Conservation (phyloP, 2,113 vertebrate species). For the Chitala chitala region DNA sequence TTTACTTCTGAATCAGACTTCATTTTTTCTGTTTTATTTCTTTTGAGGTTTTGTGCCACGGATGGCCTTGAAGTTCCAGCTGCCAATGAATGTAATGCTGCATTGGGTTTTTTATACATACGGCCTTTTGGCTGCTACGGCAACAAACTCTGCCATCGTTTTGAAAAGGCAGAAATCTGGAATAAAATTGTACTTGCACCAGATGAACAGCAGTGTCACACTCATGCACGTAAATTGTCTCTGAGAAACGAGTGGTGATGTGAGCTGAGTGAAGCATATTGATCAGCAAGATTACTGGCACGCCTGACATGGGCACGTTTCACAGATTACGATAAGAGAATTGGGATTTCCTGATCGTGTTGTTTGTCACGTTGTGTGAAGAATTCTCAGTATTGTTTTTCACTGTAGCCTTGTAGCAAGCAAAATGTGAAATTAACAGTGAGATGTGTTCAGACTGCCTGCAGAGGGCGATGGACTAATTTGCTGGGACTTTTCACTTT, state of each 20-base stretch:
- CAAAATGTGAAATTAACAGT: neutral
- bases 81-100: neutral
- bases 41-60: neutral
- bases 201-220: too few relatives aligned
- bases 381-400: neutral
- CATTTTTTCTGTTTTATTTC: neutral
- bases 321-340: neutral
- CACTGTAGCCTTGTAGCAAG: neutral
- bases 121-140: neutral
- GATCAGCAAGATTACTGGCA: neutral
- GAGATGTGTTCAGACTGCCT: neutral
- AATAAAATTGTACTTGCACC: too few relatives aligned
- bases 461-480: neutral
- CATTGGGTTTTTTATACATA: neutral
- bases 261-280: neutral
- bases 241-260: slow-evolving; percentile 1
- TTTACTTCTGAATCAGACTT: neutral
- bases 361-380: neutral
- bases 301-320: neutral
- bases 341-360: neutral
- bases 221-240: neutral
- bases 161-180: too few relatives aligned
- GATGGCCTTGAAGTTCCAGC: neutral
- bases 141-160: too few relatives aligned
- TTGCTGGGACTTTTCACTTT: neutral